Base-by-base conservation (phyloP, 2,797 vertebrate species). In the Gymnothorax javanicus region DNA sequence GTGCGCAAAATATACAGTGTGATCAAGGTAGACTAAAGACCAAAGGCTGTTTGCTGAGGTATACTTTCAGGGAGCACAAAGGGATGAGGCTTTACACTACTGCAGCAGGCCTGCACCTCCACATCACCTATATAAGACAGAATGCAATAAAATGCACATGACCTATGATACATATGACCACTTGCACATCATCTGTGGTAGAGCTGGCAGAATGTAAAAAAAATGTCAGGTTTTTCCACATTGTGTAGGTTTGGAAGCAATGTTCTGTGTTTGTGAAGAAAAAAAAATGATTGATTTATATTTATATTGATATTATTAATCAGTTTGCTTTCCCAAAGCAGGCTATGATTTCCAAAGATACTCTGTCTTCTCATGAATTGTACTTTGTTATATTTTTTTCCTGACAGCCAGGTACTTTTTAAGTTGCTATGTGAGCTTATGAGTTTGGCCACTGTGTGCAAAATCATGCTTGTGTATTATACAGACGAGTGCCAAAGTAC, bases 1-100 rank as follows among this genome's bases (percentile, higher is more conserved):
- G 98, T 99, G 92, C 98, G 98, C 93, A 99, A 99, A 95, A 99
- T 99, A 95, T 99, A 99, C 97, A 99, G 98, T 8, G 98, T 99
- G 93, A 98, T 99, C 88, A 99, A 99, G 93, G 98, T 99, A 90
- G 98, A 99, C 94, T 99, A 95, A 96, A 84, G 93, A 94, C 91
- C 96, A 88, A 93, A 88, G 15, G 3, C 50, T 56, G 11, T 89
- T 77, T 86, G 87, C 52, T 56, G 77, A 8, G 20, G 77, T 17
- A 0, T 13, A 4, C 9, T 52, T 12, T 9, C 52, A n/a, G 77
- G 77, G 17, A 56, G 3, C 50, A 11, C 77, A 54, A 56, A 2
- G 20, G 8, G 20, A 23, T 5, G 17, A 81, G 11, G 20, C 52
- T 81, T 52, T n/a, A 20, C 77, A 0, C 17, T 9, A 1, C 7